Percentiles rank a stretch among this genome's conserved stretches.
Evolutionary conservation across 2,888 invertebrate genomes (phyloP).

Genomic region (Agonum fuliginosum): DNA sequence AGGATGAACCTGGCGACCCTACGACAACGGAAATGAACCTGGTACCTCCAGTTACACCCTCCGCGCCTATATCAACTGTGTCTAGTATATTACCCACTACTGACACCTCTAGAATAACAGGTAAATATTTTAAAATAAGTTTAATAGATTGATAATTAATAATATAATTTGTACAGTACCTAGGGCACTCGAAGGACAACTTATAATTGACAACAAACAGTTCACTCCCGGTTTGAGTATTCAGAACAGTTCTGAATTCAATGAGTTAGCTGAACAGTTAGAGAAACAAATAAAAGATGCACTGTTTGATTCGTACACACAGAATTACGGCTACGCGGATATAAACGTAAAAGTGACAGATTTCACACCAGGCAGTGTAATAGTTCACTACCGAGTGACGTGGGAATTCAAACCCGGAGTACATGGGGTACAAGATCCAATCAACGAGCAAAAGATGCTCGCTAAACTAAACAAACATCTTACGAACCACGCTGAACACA

Average conservation of each 20-base stretch:
- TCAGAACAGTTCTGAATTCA: conserved; percentile 78
- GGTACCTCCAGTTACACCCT: conserved; percentile 68
- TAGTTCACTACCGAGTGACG: conserved; percentile 80
- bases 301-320: conserved; percentile 74
- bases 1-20: conserved; percentile 59
- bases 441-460: conserved; percentile 73
- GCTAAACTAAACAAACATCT: conserved; percentile 75
- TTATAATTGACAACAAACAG: conserved; percentile 80
- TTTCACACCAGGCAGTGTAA: conserved; percentile 80
- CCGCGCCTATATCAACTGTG: conserved; percentile 69
- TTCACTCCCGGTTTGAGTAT: conserved; percentile 78
- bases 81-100: conserved; percentile 70
- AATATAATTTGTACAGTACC: conserved; percentile 75
- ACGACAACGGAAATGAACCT: conserved; percentile 62
- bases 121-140: conserved; percentile 68
- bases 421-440: conserved; percentile 73
- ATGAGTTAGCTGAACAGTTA: conserved; percentile 76
- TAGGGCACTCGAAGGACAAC: conserved; percentile 80
- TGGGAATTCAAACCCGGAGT: conserved; percentile 77
- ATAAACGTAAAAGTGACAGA: conserved; percentile 78
- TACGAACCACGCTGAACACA: conserved; percentile 73
- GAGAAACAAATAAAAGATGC: conserved; percentile 78
- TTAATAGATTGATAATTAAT: not conserved
- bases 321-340: conserved; percentile 75
- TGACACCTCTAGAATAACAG: conserved; percentile 76